A percentile compares a stretch with the other conserved stretches of the same genome.
Conservation (phyloP, 2,888 invertebrate genomes). For the Catocala sponsa region DNA sequence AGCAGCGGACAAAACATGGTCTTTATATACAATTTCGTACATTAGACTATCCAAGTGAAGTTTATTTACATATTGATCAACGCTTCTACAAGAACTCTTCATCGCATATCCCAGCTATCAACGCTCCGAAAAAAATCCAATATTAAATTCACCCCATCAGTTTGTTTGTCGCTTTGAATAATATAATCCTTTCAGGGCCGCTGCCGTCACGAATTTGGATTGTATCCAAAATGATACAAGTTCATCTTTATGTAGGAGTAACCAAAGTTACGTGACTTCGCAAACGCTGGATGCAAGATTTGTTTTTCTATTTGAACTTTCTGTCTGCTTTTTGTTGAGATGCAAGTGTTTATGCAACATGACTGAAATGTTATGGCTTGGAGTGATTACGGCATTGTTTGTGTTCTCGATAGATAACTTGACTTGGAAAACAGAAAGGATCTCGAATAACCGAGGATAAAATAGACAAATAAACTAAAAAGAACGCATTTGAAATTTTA, state of each 20-base stretch:
- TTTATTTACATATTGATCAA: no score
- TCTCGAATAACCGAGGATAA: no score
- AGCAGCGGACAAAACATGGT: no score
- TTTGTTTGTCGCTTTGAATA: constrained; percentile 63
- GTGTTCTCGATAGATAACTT: background rate
- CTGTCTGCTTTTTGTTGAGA: constrained; percentile 12
- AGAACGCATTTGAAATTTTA: no score
- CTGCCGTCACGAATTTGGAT: constrained; percentile 58
- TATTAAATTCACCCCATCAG: constrained; percentile 38
- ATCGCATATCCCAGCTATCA: constrained; percentile 22
- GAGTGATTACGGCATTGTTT: background rate
- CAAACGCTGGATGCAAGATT: constrained; percentile 36
- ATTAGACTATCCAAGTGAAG: background rate
- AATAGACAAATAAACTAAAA: no score
- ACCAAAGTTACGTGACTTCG: constrained; percentile 55
- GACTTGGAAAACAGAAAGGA: no score
- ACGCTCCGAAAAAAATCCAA: constrained; percentile 30
- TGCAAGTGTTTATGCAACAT: constrained; percentile 15
- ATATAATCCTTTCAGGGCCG: constrained; percentile 57
- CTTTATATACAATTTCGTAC: background rate
- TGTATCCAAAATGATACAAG: constrained; percentile 57
- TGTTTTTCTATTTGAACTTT: constrained; percentile 30
- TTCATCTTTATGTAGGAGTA: constrained; percentile 55
- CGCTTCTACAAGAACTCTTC: no score
- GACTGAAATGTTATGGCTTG: constrained; percentile 3